Conservation (phyloP, 2,797 vertebrate species). For the Syngnathus rostellatus region DNA sequence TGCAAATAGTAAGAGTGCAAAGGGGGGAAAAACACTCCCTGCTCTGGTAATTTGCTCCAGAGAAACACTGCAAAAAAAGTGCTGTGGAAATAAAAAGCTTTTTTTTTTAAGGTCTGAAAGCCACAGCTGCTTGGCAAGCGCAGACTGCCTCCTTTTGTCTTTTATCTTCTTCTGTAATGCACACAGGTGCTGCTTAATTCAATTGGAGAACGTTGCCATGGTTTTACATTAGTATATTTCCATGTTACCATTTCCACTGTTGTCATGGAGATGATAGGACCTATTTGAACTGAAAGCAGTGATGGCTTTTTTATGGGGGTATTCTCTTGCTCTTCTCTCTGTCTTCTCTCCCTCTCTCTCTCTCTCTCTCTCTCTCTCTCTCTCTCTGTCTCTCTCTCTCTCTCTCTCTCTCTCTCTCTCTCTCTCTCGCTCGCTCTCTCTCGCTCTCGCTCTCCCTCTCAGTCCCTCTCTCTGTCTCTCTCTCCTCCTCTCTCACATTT, state of each 20-base stretch:
- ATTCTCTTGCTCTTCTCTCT: slow-evolving; percentile 31
- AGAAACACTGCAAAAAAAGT: slow-evolving; percentile 64
- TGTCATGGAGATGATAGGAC: slow-evolving; percentile 93
- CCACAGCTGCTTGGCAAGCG: slow-evolving; percentile 71
- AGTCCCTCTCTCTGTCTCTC: slow-evolving; percentile 35
- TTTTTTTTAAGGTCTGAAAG: slow-evolving; percentile 69
- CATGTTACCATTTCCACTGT: slow-evolving; percentile 99
- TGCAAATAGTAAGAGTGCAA: slow-evolving; percentile 48
- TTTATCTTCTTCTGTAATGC: slow-evolving; percentile 78
- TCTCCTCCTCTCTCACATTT: slow-evolving; percentile 53
- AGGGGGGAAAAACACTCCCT: slow-evolving; percentile 22
- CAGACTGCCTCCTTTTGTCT: slow-evolving; percentile 69
- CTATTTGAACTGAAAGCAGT: slow-evolving; percentile 90
- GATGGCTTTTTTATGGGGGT: slow-evolving; percentile 79
- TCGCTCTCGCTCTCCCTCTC: slow-evolving; percentile 15
- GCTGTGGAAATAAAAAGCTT: slow-evolving; percentile 61
- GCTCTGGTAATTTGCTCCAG: slow-evolving; percentile 56
- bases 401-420: slow-evolving; percentile 21
- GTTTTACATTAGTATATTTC: slow-evolving; percentile 95
- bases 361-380: slow-evolving; percentile 21
- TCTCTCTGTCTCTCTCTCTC: slow-evolving; percentile 31
- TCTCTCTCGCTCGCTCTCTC: slow-evolving; percentile 16
- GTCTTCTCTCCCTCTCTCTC: slow-evolving; percentile 9
- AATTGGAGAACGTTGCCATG: slow-evolving; percentile 84
- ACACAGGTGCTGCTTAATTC: slow-evolving; percentile 85